These are phyloP conservation scores for Amphimallon solstitiale DNA, from an alignment of 2,888 invertebrate species.

Conservation along the genomic window DNA sequence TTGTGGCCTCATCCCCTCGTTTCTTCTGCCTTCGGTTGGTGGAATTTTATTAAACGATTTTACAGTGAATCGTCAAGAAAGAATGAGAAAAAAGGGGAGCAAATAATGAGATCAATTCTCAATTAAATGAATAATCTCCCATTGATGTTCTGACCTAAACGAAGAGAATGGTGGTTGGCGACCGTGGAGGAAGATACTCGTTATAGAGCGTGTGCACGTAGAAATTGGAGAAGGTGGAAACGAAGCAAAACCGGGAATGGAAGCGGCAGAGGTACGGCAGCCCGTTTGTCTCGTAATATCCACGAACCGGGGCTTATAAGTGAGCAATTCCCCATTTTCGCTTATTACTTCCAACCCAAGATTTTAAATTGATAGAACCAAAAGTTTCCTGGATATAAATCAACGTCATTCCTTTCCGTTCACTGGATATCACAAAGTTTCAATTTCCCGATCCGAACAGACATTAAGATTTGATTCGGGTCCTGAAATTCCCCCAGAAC, in stretches of 20 bases:
- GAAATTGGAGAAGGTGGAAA: background rate
- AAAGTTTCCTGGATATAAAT: slow-evolving; percentile 58
- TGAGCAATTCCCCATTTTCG: slow-evolving; percentile 38
- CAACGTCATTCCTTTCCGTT: slow-evolving; percentile 52
- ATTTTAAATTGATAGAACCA: slow-evolving; percentile 52
- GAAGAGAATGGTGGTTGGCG: background rate
- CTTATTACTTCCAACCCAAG: slow-evolving; percentile 45
- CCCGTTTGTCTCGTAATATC: slow-evolving; percentile 33
- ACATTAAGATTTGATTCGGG: slow-evolving; percentile 59
- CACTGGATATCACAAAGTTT: slow-evolving; percentile 49
- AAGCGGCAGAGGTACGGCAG: background rate
- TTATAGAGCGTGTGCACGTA: background rate
- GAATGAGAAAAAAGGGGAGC: slow-evolving; percentile 9
- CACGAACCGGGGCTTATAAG: slow-evolving; percentile 21
- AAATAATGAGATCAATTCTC: slow-evolving; percentile 37
- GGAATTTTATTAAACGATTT: slow-evolving; percentile 34
- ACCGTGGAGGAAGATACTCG: background rate
- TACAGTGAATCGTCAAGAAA: slow-evolving; percentile 4
- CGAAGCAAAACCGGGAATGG: background rate
- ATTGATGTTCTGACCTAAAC: slow-evolving; percentile 26
- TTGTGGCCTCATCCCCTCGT: background rate
- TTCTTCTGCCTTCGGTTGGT: background rate
- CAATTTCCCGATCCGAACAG: slow-evolving; percentile 60
- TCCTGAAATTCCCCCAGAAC: slow-evolving; percentile 49
- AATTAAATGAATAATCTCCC: slow-evolving; percentile 38